These are phyloP conservation scores for Parambassis ranga DNA, from an alignment of 2,797 vertebrate genomes.

Conservation along the genomic window DNA sequence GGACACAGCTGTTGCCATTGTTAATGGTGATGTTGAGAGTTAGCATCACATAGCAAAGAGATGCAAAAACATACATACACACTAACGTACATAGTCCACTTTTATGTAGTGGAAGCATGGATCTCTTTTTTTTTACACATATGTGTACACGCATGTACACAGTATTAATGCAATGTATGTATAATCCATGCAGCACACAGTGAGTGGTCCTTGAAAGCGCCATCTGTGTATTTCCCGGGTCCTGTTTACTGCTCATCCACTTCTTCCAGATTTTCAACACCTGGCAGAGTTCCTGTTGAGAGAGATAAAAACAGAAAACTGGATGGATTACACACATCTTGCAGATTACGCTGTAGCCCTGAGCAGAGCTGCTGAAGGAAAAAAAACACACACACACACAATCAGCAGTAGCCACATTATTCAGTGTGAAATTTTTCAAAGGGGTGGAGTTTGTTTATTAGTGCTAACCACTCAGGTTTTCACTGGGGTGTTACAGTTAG, in stretches of 20 bases:
- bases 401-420: not conserved
- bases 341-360: constrained; percentile 1
- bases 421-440: not conserved
- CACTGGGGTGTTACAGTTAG: not conserved
- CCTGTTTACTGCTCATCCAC: not conserved
- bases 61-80: too few relatives aligned
- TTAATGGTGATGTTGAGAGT: too few relatives aligned
- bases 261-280: constrained; percentile 1
- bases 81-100: too few relatives aligned
- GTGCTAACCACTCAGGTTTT: not conserved
- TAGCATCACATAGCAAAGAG: too few relatives aligned
- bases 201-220: too few relatives aligned
- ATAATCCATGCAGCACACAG: too few relatives aligned
- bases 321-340: not conserved
- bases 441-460: not conserved
- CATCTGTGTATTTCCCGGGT: not conserved
- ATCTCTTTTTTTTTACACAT: too few relatives aligned
- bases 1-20: too few relatives aligned
- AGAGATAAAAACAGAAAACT: constrained; percentile 9
- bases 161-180: too few relatives aligned
- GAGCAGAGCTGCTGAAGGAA: not conserved
- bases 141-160: too few relatives aligned
- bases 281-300: not conserved
- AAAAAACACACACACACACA: not conserved
- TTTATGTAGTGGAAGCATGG: too few relatives aligned